Evolutionary conservation across 2,888 invertebrate species (phyloP), one percentile per base, ranked within the genome.

Genomic region (Andrena bucephala): DNA sequence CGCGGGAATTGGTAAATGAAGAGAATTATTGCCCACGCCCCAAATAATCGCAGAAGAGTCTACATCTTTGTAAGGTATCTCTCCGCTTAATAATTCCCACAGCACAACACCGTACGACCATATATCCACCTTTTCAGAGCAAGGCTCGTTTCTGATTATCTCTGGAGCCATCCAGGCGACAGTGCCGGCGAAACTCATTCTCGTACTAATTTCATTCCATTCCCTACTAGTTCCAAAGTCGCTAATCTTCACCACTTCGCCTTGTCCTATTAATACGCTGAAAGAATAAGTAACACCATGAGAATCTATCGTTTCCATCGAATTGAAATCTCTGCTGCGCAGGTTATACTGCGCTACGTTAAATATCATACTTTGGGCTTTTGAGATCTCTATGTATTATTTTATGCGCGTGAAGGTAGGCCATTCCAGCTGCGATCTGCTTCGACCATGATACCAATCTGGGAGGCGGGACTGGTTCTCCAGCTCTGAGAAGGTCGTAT

Each of bases 161-260:
- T 99, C 99, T 0, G 99, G 99, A 0, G 99, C 99, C 99, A 99
- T 99, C 99, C 99, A 99, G 0, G 99, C 98, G 0, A 99, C 98
- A 0, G 99, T 99, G 57, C 99, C 99, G 2, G 98, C 99, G 94
- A 99, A 99, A 85, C 98, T 98, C 99, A 99, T 99, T 92, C 98
- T 97, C 60, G 98, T 98, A 93, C 98, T 98, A 57, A 97, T 97
- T 92, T 99, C 98, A 94, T 98, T 98, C 97, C 98, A 98, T 91
- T 98, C 98, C 77, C 98, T 96, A 90, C 98, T 97, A 0, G 99
- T 99, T 27, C 99, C 99, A 94, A 99, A 99, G 94, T 99, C 99
- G 90, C 98, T 99, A 80, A 99, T 99, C 95, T 99, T 99, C 7
- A 99, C 97, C 59, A 96, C 94, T 91, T 97, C 95, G 87, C 96